Evolutionary conservation across 2,113 vertebrate genomes (phyloP).

Genomic region (Speoplatyrhinus poulsoni): DNA sequence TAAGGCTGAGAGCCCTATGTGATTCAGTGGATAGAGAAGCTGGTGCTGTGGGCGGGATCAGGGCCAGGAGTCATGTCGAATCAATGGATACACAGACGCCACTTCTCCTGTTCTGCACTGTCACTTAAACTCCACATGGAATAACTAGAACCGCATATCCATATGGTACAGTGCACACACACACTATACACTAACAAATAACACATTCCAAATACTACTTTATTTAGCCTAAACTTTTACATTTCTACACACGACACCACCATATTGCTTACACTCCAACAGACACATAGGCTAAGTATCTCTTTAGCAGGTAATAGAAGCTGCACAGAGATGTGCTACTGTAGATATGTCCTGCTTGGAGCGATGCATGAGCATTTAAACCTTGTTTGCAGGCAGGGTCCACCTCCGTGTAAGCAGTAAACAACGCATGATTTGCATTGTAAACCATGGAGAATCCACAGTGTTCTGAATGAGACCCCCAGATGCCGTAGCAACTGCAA

Average conservation of each 20-base stretch:
- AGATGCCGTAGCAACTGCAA: slow-evolving; percentile 12
- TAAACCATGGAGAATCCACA: slow-evolving; percentile 25
- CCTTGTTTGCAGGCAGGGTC: slow-evolving; percentile 17
- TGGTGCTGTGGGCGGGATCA: neutral
- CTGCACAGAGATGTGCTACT: slow-evolving; percentile 27
- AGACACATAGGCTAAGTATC: slow-evolving; percentile 21
- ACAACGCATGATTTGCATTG: slow-evolving; percentile 28
- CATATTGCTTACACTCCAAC: slow-evolving; percentile 22
- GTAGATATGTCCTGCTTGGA: slow-evolving; percentile 23
- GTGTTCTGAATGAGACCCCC: slow-evolving; percentile 28
- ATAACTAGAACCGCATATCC: slow-evolving; percentile 13
- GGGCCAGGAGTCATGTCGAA: neutral
- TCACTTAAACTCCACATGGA: neutral
- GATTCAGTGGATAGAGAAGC: slow-evolving; percentile 3
- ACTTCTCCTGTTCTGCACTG: neutral
- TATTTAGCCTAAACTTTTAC: no score
- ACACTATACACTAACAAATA: slow-evolving; percentile 3
- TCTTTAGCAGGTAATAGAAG: slow-evolving; percentile 33
- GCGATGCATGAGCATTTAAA: slow-evolving; percentile 26
- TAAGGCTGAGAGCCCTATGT: slow-evolving; percentile 5
- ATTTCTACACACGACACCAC: slow-evolving; percentile 24
- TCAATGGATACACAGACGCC: neutral
- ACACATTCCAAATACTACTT: neutral
- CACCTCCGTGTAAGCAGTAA: slow-evolving; percentile 34
- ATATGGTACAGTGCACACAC: slow-evolving; percentile 3